Evolutionary conservation across 1,140 invertebrate genomes (phyloP).

Genomic region (Cyclargus thomasi): DNA sequence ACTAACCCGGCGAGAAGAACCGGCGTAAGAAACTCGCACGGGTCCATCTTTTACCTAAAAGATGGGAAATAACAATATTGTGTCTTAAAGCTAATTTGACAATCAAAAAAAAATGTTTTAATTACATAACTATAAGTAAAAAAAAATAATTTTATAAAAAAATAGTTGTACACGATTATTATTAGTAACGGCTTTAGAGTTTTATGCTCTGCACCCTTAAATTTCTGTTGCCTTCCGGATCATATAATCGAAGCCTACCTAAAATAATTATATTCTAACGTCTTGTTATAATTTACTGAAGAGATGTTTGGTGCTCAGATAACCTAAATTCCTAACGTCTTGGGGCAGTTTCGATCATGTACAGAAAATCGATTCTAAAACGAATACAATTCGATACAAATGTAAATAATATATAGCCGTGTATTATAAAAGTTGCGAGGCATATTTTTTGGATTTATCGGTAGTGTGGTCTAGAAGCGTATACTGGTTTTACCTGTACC

Average conservation of each 20-base stretch:
- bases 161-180: too few relatives aligned
- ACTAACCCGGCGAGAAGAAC: too few relatives aligned
- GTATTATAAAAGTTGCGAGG: conserved; percentile 19
- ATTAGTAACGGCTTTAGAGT: too few relatives aligned
- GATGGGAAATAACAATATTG: too few relatives aligned
- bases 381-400: conserved; percentile 19
- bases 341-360: conserved; percentile 7
- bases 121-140: too few relatives aligned
- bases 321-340: conserved; percentile 4
- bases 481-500: conserved; percentile 12
- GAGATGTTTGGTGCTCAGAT: conserved; percentile 4
- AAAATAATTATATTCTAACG: neutral
- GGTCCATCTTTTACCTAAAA: too few relatives aligned
- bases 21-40: too few relatives aligned
- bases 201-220: too few relatives aligned
- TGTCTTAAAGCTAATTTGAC: too few relatives aligned
- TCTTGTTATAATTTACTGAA: neutral
- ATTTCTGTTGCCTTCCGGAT: too few relatives aligned
- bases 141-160: too few relatives aligned
- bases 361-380: conserved; percentile 18
- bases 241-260: neutral
- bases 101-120: too few relatives aligned
- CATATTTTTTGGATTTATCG: conserved; percentile 19
- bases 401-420: conserved; percentile 20
- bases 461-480: conserved; percentile 14